phyloP scores from a whole-genome alignment of 2,797 vertebrate species.

The Malacoctenus gilli region DNA sequence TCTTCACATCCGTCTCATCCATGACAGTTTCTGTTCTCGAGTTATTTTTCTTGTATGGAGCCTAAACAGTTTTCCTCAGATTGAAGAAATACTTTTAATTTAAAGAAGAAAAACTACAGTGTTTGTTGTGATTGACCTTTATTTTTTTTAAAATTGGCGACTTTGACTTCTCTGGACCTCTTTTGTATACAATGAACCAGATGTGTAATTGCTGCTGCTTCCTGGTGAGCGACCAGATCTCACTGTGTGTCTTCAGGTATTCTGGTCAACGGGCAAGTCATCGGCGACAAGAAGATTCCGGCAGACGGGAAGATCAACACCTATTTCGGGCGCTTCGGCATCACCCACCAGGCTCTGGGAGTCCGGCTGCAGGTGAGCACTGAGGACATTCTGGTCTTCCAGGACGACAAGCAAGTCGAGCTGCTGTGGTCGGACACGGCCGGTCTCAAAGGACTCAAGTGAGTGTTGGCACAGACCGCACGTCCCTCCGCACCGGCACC shows the following conservation, averaged over 20 bases:
- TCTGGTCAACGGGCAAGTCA: constrained; percentile 88
- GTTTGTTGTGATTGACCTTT: too few relatives aligned
- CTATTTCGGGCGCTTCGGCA: constrained; percentile 91
- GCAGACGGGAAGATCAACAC: constrained; percentile 80
- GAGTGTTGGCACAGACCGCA: constrained; percentile 40
- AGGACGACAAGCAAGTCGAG: constrained; percentile 63
- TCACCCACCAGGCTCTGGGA: constrained; percentile 78
- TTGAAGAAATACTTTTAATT: too few relatives aligned
- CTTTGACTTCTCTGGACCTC: too few relatives aligned
- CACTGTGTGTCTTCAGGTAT: constrained; percentile 78
- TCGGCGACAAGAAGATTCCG: constrained; percentile 85
- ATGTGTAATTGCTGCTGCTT: background rate
- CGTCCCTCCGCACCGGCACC: background rate
- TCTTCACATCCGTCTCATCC: too few relatives aligned
- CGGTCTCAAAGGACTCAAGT: constrained; percentile 77
- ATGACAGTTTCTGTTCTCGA: too few relatives aligned
- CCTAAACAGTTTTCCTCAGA: too few relatives aligned
- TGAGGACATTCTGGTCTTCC: constrained; percentile 79
- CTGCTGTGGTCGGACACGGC: constrained; percentile 85
- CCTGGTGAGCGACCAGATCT: constrained; percentile 4
- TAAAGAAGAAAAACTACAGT: too few relatives aligned
- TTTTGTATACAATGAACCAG: too few relatives aligned
- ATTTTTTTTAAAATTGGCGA: too few relatives aligned
- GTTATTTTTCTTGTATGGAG: too few relatives aligned
- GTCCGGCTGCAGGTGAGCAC: constrained; percentile 86